A percentile compares a stretch with the other conserved stretches of the same genome.
Evolutionary conservation across 2,113 vertebrate species (phyloP).

Genomic region (Sander lucioperca): DNA sequence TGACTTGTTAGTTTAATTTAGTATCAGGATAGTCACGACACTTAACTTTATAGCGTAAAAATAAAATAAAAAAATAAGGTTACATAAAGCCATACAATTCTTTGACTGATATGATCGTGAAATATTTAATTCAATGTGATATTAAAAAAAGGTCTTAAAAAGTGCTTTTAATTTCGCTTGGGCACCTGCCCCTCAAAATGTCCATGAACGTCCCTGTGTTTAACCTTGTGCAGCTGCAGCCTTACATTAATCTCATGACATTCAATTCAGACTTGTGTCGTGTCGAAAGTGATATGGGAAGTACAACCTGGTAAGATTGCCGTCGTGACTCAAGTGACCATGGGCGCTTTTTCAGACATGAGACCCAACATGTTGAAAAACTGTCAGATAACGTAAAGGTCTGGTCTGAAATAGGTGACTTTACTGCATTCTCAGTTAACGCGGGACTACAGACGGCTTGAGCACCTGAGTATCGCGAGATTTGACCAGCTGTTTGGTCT

Average conservation of each 20-base stretch:
- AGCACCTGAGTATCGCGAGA: conserved; percentile 76
- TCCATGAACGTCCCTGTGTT: background rate
- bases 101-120: too few relatives aligned
- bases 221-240: background rate
- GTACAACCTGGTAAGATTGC: background rate
- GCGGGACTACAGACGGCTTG: conserved; percentile 37
- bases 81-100: too few relatives aligned
- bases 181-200: too few relatives aligned
- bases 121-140: too few relatives aligned
- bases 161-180: too few relatives aligned
- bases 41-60: too few relatives aligned
- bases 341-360: background rate
- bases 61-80: too few relatives aligned
- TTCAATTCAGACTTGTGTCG: background rate
- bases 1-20: too few relatives aligned
- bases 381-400: background rate
- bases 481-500: conserved; percentile 83
- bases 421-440: conserved; percentile 38
- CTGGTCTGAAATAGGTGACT: background rate
- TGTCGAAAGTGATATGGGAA: background rate
- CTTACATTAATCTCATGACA: background rate
- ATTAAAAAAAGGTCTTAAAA: too few relatives aligned
- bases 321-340: background rate
- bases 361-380: background rate
- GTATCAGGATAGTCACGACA: too few relatives aligned